Percentiles rank a stretch among this genome's conserved stretches.
Evolutionary conservation across 2,888 invertebrate genomes (phyloP).

Genomic region (Apamea anceps): DNA sequence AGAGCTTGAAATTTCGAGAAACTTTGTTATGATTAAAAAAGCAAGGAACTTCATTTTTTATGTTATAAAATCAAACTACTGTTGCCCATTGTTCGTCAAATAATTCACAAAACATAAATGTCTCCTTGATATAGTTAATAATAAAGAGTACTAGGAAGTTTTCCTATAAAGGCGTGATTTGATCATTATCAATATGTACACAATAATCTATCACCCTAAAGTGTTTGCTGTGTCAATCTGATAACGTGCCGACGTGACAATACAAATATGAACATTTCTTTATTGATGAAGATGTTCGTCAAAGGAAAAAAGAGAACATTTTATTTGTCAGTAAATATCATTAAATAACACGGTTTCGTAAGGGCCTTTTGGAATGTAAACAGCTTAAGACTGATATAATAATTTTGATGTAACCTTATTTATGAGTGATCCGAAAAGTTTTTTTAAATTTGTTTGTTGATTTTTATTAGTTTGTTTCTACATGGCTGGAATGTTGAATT

Average conservation of each 20-base stretch:
- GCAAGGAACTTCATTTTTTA: constrained; percentile 33
- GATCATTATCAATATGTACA: constrained; percentile 22
- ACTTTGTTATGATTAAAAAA: constrained; percentile 1
- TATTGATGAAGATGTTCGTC: constrained; percentile 29
- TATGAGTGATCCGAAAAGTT: not conserved
- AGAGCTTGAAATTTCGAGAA: constrained; percentile 25
- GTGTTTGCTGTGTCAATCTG: constrained; percentile 40
- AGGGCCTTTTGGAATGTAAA: not conserved
- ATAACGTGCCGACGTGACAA: constrained; percentile 1
- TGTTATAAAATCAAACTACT: not conserved
- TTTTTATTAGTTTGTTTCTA: not conserved
- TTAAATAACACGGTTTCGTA: constrained; percentile 15
- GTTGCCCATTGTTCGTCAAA: not conserved
- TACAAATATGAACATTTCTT: constrained; percentile 32
- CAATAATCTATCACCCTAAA: constrained; percentile 34
- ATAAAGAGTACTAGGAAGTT: not conserved
- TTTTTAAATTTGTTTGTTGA: not conserved
- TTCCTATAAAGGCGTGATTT: constrained; percentile 9
- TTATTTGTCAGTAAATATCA: constrained; percentile 28
- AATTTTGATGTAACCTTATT: not conserved
- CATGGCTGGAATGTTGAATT: not conserved
- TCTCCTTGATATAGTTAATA: not conserved
- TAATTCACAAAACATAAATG: constrained; percentile 10
- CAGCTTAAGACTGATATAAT: constrained; percentile 1
- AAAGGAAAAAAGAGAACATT: constrained; percentile 8